phyloP scores from a whole-genome alignment of 1,140 invertebrate species.

The Caerostris darwini region DNA sequence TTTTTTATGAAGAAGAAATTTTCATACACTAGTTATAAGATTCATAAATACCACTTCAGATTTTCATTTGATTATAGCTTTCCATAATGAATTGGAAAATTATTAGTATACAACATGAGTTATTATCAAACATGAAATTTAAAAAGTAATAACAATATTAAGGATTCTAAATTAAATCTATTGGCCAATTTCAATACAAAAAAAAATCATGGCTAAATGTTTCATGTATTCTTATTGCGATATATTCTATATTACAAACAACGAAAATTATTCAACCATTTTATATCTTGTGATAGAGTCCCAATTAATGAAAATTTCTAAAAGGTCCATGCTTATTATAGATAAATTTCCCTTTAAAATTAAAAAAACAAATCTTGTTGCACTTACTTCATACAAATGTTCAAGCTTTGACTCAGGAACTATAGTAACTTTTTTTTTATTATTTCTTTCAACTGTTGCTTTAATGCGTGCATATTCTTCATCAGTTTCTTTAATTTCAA shows the following conservation, averaged over 20 bases:
- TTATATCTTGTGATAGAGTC: not conserved
- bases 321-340: not conserved
- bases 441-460: conserved; percentile 90
- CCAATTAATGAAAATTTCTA: not conserved
- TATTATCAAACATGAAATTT: too few relatives aligned
- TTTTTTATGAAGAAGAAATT: too few relatives aligned
- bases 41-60: too few relatives aligned
- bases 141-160: too few relatives aligned
- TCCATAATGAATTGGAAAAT: too few relatives aligned
- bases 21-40: too few relatives aligned
- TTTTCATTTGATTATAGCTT: too few relatives aligned
- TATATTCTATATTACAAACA: not conserved
- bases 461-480: conserved; percentile 89
- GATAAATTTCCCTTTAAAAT: conserved; percentile 83
- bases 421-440: conserved; percentile 83
- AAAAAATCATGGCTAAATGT: not conserved
- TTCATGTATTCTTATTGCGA: not conserved
- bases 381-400: conserved; percentile 84
- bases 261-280: not conserved
- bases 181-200: too few relatives aligned
- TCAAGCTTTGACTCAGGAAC: conserved; percentile 80
- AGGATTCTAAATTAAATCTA: too few relatives aligned
- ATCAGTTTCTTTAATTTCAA: conserved; percentile 93
- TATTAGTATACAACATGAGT: too few relatives aligned
- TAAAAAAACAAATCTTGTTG: conserved; percentile 81